A percentile compares a stretch with the other conserved stretches of the same genome.
These are phyloP conservation scores for Drosophila punjabiensis DNA, from an alignment of 1,140 invertebrate genomes.

Conservation along the genomic window DNA sequence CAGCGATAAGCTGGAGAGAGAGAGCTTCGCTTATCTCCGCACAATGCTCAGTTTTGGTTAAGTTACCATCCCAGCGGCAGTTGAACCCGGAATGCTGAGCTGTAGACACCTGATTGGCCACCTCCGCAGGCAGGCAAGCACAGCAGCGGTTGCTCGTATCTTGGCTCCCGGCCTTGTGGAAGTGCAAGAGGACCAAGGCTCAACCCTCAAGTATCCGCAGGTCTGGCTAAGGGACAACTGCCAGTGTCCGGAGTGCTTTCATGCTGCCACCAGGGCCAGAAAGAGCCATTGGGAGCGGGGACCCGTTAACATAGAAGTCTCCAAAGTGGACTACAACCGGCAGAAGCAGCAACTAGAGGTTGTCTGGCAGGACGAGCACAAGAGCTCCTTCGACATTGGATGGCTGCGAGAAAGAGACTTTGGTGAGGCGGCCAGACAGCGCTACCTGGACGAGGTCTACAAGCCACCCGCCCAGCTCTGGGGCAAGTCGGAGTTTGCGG, in stretches of 20 bases:
- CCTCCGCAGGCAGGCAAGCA: slow-evolving; percentile 24
- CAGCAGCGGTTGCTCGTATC: slow-evolving; percentile 26
- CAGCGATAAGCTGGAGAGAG: slow-evolving; percentile 9
- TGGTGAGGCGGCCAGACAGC: slow-evolving; percentile 85
- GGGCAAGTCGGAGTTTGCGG: slow-evolving; percentile 86
- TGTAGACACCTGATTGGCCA: slow-evolving; percentile 66
- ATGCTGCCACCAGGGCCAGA: slow-evolving; percentile 87
- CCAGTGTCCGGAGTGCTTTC: slow-evolving; percentile 88
- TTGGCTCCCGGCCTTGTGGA: slow-evolving; percentile 50
- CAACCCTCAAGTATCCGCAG: slow-evolving; percentile 86
- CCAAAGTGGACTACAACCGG: slow-evolving; percentile 39
- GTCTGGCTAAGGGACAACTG: slow-evolving; percentile 91
- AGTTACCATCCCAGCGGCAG: slow-evolving; percentile 18
- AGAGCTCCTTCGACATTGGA: slow-evolving; percentile 79
- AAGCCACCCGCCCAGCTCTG: slow-evolving; percentile 86
- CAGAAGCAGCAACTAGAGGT: slow-evolving; percentile 82
- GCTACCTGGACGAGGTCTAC: slow-evolving; percentile 86
- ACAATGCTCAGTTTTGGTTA: slow-evolving; percentile 1
- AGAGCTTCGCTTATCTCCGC: slow-evolving; percentile 3
- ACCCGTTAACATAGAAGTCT: slow-evolving; percentile 23
- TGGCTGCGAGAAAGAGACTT: slow-evolving; percentile 89
- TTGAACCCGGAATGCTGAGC: slow-evolving; percentile 63
- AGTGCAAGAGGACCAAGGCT: slow-evolving; percentile 15
- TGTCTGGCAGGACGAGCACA: slow-evolving; percentile 88
- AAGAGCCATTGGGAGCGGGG: slow-evolving; percentile 78